A percentile compares a stretch with the other conserved stretches of the same genome.
Conservation (phyloP, 2,797 vertebrate species). For the Anisognathus igniventris region DNA sequence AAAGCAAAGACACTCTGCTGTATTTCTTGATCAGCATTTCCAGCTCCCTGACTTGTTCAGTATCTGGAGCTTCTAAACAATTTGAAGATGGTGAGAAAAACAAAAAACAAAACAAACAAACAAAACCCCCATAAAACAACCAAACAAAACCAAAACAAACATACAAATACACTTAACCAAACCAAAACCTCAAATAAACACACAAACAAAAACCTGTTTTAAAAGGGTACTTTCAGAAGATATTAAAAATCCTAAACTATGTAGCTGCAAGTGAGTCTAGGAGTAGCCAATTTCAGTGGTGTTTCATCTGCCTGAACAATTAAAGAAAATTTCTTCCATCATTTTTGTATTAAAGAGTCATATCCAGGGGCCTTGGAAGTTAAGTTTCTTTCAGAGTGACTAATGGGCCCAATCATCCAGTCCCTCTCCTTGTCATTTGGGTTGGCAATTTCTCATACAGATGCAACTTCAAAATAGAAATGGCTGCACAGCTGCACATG, state of each 20-base stretch:
- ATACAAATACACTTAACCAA: background rate
- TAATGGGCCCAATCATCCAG: background rate
- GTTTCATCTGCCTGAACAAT: background rate
- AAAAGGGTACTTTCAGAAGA: background rate
- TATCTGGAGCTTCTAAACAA: background rate
- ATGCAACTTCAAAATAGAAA: background rate
- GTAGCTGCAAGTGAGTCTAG: background rate
- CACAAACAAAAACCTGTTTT: fast-evolving
- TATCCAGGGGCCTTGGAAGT: background rate
- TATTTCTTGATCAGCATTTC: background rate
- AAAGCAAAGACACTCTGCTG: background rate
- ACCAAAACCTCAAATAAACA: background rate
- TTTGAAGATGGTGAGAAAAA: background rate
- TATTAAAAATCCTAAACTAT: background rate
- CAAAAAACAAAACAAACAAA: background rate
- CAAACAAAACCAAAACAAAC: background rate
- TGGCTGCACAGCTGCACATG: background rate
- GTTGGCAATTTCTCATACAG: background rate
- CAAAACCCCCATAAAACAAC: background rate
- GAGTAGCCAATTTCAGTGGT: background rate
- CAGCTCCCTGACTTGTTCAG: background rate
- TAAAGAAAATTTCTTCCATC: background rate
- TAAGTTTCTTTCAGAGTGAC: background rate
- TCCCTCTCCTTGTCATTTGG: background rate
- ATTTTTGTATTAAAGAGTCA: background rate